Evolutionary conservation across 2,888 invertebrate genomes (phyloP), one percentile per base, ranked within the genome.

Genomic region (Calephelis perditalis): DNA sequence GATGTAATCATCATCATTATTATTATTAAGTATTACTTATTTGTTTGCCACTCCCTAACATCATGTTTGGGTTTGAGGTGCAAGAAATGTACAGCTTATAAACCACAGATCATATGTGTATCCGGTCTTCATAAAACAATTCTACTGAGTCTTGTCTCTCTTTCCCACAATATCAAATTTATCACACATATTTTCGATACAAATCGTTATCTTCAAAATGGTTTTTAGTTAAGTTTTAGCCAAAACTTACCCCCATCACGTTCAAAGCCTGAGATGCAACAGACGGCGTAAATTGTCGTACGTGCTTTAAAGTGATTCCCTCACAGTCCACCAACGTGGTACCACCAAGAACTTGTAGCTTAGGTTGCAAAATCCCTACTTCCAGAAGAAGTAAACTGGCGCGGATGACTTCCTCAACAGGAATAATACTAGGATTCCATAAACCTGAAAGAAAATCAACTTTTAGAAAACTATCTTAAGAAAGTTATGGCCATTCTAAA

Each of bases 331-430:
- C 92, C 63, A 96, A 86, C 11, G 92, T 94, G 3, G 94, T 92
- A 3, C 96, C 96, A 0, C 96, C 96, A 46, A 95, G 79, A 45
- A 96, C 92, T 78, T 96, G 96, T 0, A 95, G 93, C 62, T 93
- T 91, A 0, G 94, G 95, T 78, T 96, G 96, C 78, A 96, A 82
- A 62, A 95, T 92, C 9, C 95, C 96, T 5, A 95, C 81, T 75
- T 96, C 96, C 46, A 96, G 82, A 3, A 95, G 82, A 0, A 94
- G 82, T 37, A 95, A 84, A 0, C 93, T 92, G 0, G 94, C 94
- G 65, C 94, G 93, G 70, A 96, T 93, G 9, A 96, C 79, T 71
- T 96, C 95, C 12, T 94, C 94, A 0, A 93, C 85, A 0, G 93
- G 78, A 7, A 92, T 88, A 61, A 91, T 91, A 64, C 92, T 92